Base-by-base conservation (phyloP, 2,888 invertebrate genomes). In the Exocentrus adspersus region DNA sequence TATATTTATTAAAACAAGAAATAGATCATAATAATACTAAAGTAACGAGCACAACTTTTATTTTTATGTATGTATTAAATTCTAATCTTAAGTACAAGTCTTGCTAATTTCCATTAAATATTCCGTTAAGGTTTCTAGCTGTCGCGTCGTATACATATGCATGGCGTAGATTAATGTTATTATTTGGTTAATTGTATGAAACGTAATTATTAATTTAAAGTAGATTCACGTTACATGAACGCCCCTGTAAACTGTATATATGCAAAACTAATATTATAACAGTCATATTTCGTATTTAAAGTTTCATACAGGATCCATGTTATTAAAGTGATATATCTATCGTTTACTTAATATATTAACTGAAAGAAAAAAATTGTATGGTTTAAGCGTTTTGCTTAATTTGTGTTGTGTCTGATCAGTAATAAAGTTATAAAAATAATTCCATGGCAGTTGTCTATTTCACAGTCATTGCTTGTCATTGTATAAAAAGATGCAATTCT, bases 341-440 rank as follows among this genome's bases (percentile, higher is more conserved):
- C 57, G 66, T 66, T 65, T 65, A 68, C 67, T 63, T 70, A 67
- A 66, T 69, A 66, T 70, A 72, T 71, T 68, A 63, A 69, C 64
- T 67, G 72, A 69, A 66, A 69, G 66, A 63, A 58, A 64, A 32
- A 17, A 2, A 59, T 58, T 69, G 61, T 74, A 71, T 67, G 68
- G 73, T 75, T 72, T 66, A 70, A 73, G 75, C 73, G 67, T 70
- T 72, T 72, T 75, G 75, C 76, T 76, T 76, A 68, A 67, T 72
- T 76, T 76, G 76, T 77, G 76, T 76, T 77, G 77, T 77, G 76
- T 75, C 73, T 71, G 70, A 73, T 60, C 52, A 70, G 62, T 68
- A 70, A 64, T 69, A 72, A 72, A 74, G 53, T 67, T 68, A 65
- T 68, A 60, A 45, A 56, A 56, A 56, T n/a, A n/a, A n/a, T n/a